Percentiles rank a stretch among this genome's conserved stretches.
These are phyloP conservation scores for Chanos chanos DNA, from an alignment of 2,797 vertebrate genomes.

Conservation along the genomic window DNA sequence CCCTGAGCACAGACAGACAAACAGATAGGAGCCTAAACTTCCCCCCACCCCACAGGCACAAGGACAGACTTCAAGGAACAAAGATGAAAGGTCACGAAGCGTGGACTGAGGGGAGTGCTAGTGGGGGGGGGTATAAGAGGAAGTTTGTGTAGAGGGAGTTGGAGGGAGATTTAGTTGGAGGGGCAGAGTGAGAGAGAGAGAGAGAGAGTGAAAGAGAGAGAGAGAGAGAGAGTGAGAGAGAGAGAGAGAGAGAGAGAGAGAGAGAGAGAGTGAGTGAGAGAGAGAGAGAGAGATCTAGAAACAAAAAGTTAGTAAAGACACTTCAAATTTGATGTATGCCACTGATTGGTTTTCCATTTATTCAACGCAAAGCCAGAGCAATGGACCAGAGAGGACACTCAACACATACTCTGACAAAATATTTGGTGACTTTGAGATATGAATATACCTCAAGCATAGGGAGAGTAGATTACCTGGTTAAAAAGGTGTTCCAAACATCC, in stretches of 20 bases:
- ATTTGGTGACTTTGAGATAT: too few relatives aligned
- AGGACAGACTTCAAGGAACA: slow-evolving; percentile 40
- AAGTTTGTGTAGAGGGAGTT: slow-evolving; percentile 18
- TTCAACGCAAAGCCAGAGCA: too few relatives aligned
- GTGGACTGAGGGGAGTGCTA: slow-evolving; percentile 26
- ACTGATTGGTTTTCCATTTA: too few relatives aligned
- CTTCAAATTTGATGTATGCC: too few relatives aligned
- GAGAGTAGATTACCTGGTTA: slow-evolving; percentile 81
- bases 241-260: background rate
- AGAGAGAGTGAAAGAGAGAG: slow-evolving; percentile 17
- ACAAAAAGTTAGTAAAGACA: too few relatives aligned
- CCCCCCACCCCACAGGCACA: too few relatives aligned
- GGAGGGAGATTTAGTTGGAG: slow-evolving; percentile 29
- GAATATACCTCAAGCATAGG: background rate
- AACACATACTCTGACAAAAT: too few relatives aligned
- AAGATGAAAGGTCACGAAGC: slow-evolving; percentile 30
- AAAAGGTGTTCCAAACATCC: slow-evolving; percentile 98
- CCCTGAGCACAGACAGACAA: too few relatives aligned
- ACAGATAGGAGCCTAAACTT: too few relatives aligned
- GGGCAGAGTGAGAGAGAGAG: slow-evolving; percentile 26
- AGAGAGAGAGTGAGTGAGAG: slow-evolving; percentile 30
- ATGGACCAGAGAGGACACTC: too few relatives aligned
- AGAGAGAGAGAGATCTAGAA: slow-evolving; percentile 37
- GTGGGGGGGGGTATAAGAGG: slow-evolving; percentile 23
- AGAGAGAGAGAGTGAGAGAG: slow-evolving; percentile 28